Conservation (phyloP, 2,888 invertebrate species). For the Tolmerus cingulatus region DNA sequence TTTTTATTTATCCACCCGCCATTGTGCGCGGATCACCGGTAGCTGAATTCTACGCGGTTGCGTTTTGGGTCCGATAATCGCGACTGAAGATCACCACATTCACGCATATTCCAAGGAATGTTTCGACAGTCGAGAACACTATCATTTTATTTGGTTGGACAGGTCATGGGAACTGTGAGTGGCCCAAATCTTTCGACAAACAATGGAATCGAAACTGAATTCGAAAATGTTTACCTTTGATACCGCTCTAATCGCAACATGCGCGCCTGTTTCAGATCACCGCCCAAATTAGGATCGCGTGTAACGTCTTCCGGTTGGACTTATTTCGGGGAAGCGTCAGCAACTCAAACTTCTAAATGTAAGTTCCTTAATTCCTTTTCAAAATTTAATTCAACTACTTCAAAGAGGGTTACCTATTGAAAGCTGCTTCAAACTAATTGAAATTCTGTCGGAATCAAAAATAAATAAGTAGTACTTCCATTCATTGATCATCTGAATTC, state of each 20-base stretch:
- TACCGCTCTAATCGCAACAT: background rate
- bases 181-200: background rate
- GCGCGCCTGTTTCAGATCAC: background rate
- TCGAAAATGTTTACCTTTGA: background rate
- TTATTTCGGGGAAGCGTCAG: background rate
- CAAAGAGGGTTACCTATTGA: too few relatives aligned
- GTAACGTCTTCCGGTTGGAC: background rate
- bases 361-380: too few relatives aligned
- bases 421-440: too few relatives aligned
- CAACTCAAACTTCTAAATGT: too few relatives aligned
- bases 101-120: background rate
- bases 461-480: too few relatives aligned
- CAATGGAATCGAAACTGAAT: background rate
- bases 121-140: background rate
- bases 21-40: background rate
- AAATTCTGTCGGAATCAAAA: too few relatives aligned
- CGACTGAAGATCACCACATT: background rate
- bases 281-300: background rate
- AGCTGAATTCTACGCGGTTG: background rate
- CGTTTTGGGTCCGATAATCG: background rate
- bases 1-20: conserved; percentile 11
- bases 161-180: background rate
- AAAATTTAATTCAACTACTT: too few relatives aligned
- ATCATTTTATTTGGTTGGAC: background rate
- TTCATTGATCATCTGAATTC: too few relatives aligned